phyloP scores from a whole-genome alignment of 1,140 invertebrate species.

The Heterodera schachtii region DNA sequence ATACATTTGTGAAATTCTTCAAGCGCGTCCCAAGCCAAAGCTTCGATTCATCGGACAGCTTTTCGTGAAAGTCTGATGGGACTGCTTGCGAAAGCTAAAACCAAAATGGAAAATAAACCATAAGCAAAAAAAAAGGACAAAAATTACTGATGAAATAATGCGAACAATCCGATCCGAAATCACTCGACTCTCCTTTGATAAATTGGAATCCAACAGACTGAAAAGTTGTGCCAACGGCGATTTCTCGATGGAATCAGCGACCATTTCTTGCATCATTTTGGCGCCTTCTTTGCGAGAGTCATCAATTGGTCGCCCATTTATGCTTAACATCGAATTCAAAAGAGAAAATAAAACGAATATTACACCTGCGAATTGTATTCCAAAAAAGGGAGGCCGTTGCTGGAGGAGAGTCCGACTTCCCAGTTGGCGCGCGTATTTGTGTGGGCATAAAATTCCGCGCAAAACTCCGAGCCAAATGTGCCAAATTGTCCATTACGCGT shows the following conservation, averaged over 20 bases:
- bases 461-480: constrained; percentile 41
- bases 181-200: neutral
- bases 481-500: constrained; percentile 46
- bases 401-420: neutral
- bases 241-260: constrained; percentile 28
- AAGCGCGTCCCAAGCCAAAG: constrained; percentile 22
- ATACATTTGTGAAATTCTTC: constrained; percentile 15
- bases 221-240: constrained; percentile 29
- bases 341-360: neutral
- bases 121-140: neutral
- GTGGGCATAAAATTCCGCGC: constrained; percentile 49
- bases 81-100: constrained; percentile 32
- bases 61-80: constrained; percentile 23
- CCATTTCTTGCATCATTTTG: constrained; percentile 25
- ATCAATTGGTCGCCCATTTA: constrained; percentile 20
- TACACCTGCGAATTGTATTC: constrained; percentile 40
- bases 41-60: constrained; percentile 26
- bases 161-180: constrained; percentile 19
- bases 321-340: constrained; percentile 26
- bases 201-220: constrained; percentile 15
- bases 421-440: constrained; percentile 17
- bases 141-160: constrained; percentile 6
- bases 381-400: constrained; percentile 30
- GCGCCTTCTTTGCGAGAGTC: constrained; percentile 3
- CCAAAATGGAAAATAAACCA: neutral